A percentile compares a stretch with the other conserved stretches of the same genome.
Evolutionary conservation across 2,888 invertebrate species (phyloP).

Genomic region (Heliconius sara): DNA sequence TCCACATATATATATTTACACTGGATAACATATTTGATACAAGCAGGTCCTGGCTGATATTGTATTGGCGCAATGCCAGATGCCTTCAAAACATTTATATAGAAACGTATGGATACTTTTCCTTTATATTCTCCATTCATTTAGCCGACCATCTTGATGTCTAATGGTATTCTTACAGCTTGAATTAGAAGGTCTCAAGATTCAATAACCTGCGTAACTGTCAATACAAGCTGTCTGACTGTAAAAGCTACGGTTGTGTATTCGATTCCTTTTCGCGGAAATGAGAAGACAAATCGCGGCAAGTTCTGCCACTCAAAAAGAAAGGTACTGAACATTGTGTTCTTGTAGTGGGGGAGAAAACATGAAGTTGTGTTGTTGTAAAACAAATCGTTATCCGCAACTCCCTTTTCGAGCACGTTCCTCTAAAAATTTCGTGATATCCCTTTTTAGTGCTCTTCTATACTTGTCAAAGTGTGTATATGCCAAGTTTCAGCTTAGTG

Average conservation of each 20-base stretch:
- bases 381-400: not conserved
- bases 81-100: not conserved
- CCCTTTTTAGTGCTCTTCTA: not conserved
- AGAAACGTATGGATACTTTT: conserved; percentile 4
- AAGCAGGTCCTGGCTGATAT: conserved; percentile 9
- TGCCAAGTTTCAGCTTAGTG: too few relatives aligned
- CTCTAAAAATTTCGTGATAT: not conserved
- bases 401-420: not conserved
- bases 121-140: not conserved
- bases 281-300: too few relatives aligned
- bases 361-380: not conserved
- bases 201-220: too few relatives aligned
- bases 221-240: too few relatives aligned
- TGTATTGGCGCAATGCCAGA: conserved; percentile 35
- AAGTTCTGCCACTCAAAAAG: too few relatives aligned
- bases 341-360: too few relatives aligned
- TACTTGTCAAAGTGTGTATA: not conserved
- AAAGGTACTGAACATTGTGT: too few relatives aligned
- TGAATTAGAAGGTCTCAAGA: too few relatives aligned
- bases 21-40: conserved; percentile 29
- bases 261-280: too few relatives aligned
- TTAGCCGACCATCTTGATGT: too few relatives aligned
- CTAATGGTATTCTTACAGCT: too few relatives aligned
- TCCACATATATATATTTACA: conserved; percentile 14
- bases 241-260: too few relatives aligned